Conservation (phyloP, 2,797 vertebrate species). For the Mareca strepera region DNA sequence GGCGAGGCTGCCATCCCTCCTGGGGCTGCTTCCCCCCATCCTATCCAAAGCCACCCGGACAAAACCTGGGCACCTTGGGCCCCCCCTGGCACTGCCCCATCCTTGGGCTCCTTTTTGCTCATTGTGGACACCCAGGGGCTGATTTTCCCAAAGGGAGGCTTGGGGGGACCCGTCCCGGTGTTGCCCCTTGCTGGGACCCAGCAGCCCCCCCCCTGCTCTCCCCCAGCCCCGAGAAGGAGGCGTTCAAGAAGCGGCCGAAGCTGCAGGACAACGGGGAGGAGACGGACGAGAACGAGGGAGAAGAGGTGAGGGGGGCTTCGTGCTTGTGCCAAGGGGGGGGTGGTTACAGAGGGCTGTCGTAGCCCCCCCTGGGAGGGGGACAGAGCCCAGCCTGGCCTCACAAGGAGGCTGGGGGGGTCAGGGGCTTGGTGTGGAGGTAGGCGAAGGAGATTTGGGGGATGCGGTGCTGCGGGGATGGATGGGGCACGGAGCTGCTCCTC, state of each 20-base stretch:
- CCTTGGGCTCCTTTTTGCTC: neutral
- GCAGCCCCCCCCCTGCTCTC: neutral
- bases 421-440: accelerated
- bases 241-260: slow-evolving; percentile 89
- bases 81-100: neutral
- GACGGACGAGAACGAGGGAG: slow-evolving; percentile 89
- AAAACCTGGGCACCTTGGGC: accelerated
- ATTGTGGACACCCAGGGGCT: accelerated
- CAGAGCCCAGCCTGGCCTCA: neutral
- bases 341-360: neutral
- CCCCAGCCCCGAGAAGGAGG: slow-evolving; percentile 90
- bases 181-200: neutral
- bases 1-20: neutral
- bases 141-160: neutral
- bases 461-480: neutral
- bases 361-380: accelerated
- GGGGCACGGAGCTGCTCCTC: neutral
- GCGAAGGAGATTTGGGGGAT: neutral
- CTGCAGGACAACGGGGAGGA: slow-evolving; percentile 84
- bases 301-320: slow-evolving; percentile 77
- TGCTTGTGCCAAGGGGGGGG: accelerated
- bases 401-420: accelerated
- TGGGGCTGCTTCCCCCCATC: no score
- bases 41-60: accelerated
- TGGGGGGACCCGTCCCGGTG: neutral